Base-by-base conservation (phyloP, 2,888 invertebrate genomes). In the Oxyteleia sp. region DNA sequence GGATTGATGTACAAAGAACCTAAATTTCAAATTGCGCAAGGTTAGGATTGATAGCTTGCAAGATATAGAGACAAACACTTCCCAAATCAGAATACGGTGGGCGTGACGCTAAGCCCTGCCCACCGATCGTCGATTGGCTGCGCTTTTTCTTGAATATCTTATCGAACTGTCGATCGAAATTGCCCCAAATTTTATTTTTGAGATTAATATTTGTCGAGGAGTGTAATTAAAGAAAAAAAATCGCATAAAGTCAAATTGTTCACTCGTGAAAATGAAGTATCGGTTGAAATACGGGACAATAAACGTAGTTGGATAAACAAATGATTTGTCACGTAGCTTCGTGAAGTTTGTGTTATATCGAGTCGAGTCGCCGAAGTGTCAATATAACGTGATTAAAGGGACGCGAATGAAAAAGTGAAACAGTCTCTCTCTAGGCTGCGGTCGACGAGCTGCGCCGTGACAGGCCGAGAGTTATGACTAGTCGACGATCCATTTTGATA, bases 301-400 rank as follows among this genome's bases (percentile, higher is more conserved):
- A n/a, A n/a, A n/a, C n/a, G n/a, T n/a, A n/a, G n/a, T n/a, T n/a
- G n/a, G n/a, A n/a, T n/a, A n/a, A n/a, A n/a, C n/a, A n/a, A n/a
- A n/a, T n/a, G n/a, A n/a, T n/a, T n/a, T n/a, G n/a, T n/a, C n/a
- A n/a, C n/a, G n/a, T n/a, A n/a, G n/a, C n/a, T n/a, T n/a, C n/a
- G n/a, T n/a, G n/a, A n/a, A n/a, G n/a, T n/a, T n/a, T n/a, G n/a
- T n/a, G n/a, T n/a, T n/a, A n/a, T n/a, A n/a, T n/a, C n/a, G n/a
- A n/a, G n/a, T n/a, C n/a, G n/a, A n/a, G n/a, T n/a, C n/a, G n/a
- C n/a, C n/a, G n/a, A n/a, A n/a, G 81, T 64, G 81, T 81, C 81
- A 75, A 81, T 75, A 69, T 81, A 69, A 81, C 81, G 75, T 81
- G 75, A 82, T 76, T 82, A 82, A 82, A 82, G 75, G 82, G 75